Evolutionary conservation across 2,113 vertebrate genomes (phyloP).

Genomic region (Gracilinanus agilis): DNA sequence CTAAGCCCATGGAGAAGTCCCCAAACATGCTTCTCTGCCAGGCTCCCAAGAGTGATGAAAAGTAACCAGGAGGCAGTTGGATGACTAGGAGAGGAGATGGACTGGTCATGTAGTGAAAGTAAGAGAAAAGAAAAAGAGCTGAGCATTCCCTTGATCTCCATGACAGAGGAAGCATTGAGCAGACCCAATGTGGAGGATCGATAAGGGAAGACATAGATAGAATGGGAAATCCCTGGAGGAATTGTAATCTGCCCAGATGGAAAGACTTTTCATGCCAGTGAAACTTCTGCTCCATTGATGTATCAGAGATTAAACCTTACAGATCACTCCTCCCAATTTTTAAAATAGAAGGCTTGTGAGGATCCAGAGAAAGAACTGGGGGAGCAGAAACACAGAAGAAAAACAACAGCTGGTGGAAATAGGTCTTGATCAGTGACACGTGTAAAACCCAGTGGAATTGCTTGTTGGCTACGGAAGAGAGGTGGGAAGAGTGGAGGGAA

Average conservation of each 20-base stretch:
- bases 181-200: neutral
- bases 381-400: no score
- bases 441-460: no score
- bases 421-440: no score
- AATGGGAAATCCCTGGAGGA: neutral
- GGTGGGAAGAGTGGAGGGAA: no score
- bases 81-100: neutral
- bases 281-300: neutral
- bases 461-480: no score
- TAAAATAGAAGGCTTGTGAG: neutral
- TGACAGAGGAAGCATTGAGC: neutral
- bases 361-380: no score
- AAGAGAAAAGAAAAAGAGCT: neutral
- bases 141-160: neutral
- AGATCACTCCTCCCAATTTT: neutral
- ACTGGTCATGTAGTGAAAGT: neutral
- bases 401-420: no score
- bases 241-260: neutral
- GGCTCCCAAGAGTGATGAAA: no score
- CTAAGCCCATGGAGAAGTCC: no score
- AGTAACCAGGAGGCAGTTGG: neutral
- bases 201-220: neutral
- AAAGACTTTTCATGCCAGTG: neutral
- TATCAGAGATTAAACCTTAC: neutral
- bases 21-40: no score